phyloP scores from a whole-genome alignment of 2,113 vertebrate species.

The Psophia crepitans region DNA sequence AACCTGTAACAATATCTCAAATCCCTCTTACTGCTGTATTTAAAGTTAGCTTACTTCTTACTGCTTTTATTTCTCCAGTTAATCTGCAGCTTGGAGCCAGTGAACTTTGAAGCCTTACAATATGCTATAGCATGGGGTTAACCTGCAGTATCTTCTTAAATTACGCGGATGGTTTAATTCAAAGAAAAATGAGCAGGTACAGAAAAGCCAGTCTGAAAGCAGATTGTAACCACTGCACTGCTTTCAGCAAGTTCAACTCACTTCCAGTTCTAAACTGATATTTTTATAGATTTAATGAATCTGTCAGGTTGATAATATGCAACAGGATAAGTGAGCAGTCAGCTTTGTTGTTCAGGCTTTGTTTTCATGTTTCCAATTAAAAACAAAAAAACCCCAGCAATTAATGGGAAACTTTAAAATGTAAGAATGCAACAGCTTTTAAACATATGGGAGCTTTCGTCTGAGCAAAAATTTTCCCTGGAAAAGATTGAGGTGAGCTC shows the following conservation, averaged over 20 bases:
- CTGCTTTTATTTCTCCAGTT: not conserved
- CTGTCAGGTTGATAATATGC: not conserved
- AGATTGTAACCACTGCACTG: not conserved
- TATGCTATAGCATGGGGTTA: not conserved
- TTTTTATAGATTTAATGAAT: slow-evolving; percentile 10
- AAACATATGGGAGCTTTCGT: slow-evolving; percentile 28
- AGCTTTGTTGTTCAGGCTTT: slow-evolving; percentile 8
- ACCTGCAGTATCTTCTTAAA: not conserved
- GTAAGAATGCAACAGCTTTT: slow-evolving; percentile 25
- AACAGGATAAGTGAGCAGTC: slow-evolving; percentile 18
- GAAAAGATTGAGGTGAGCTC: slow-evolving; percentile 31
- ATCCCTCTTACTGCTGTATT: not conserved
- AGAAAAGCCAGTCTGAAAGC: not conserved
- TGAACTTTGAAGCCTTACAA: not conserved
- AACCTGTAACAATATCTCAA: not conserved
- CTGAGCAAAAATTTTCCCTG: slow-evolving; percentile 10
- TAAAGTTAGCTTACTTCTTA: not conserved
- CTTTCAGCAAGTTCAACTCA: slow-evolving; percentile 23
- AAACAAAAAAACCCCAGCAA: not conserved
- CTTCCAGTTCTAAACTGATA: not conserved
- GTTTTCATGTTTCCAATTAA: slow-evolving; percentile 3
- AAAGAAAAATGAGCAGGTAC: slow-evolving; percentile 15
- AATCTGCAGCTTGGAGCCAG: not conserved
- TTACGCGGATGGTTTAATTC: not conserved
- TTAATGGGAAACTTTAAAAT: slow-evolving; percentile 11